Conservation (phyloP, 2,888 invertebrate species). For the Leptopilina drosophilae region DNA sequence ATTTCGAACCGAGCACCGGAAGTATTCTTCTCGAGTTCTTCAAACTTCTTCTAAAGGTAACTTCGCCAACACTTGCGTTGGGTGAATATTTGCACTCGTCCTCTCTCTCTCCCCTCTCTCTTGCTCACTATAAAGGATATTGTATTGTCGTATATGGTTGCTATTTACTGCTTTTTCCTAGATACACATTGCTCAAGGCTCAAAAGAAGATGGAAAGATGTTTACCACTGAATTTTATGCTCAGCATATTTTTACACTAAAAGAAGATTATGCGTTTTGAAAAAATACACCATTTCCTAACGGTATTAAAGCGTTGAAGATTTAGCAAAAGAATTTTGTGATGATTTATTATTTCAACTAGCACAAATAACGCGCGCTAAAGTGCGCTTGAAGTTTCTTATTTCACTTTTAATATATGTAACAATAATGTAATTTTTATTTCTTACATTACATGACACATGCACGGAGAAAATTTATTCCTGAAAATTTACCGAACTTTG, state of each 20-base stretch:
- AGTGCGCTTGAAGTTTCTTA: too few species aligned
- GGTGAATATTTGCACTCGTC: constrained; percentile 39
- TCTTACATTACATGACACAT: too few species aligned
- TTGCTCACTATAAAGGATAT: constrained; percentile 7
- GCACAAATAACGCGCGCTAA: too few species aligned
- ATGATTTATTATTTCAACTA: too few species aligned
- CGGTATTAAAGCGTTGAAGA: too few species aligned
- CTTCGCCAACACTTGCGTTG: constrained; percentile 26
- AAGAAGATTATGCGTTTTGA: neutral
- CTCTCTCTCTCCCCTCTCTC: neutral
- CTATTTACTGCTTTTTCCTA: constrained; percentile 35
- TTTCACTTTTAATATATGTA: too few species aligned
- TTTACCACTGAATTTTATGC: neutral
- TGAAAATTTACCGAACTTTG: too few species aligned
- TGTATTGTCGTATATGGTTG: constrained; percentile 27
- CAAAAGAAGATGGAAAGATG: neutral
- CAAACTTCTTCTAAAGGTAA: constrained; percentile 37
- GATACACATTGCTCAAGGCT: neutral
- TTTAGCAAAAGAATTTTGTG: too few species aligned
- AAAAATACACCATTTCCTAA: neutral
- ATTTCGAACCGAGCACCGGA: constrained; percentile 39
- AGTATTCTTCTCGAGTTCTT: constrained; percentile 45
- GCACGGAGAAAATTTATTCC: too few species aligned
- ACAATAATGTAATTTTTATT: too few species aligned
- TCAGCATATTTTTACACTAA: neutral